phyloP scores from a whole-genome alignment of 2,113 vertebrate genomes.

The Athene noctua region DNA sequence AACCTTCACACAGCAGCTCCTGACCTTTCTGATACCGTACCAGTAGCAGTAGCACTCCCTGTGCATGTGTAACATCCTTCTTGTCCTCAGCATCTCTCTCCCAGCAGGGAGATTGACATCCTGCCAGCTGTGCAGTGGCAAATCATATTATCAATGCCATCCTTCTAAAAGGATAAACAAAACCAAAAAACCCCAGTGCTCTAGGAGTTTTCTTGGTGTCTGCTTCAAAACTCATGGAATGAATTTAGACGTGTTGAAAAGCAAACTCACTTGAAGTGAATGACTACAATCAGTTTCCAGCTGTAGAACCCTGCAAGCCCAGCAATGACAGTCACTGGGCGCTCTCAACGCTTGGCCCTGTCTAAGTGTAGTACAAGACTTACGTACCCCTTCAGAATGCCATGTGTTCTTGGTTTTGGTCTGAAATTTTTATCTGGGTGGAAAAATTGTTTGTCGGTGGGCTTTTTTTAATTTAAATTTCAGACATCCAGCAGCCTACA shows the following conservation, averaged over 20 bases:
- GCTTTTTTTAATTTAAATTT: neutral
- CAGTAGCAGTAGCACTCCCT: neutral
- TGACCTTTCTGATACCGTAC: neutral
- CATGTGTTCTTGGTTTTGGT: neutral
- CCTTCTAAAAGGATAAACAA: neutral
- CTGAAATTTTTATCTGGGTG: neutral
- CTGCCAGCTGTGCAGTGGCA: neutral
- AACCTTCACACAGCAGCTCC: neutral
- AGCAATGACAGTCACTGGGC: neutral
- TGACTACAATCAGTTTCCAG: neutral
- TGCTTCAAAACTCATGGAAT: neutral
- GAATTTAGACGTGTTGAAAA: neutral
- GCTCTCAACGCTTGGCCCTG: neutral
- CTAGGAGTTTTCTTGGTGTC: neutral
- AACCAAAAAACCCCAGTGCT: neutral
- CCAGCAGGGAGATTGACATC: neutral
- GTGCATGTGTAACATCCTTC: neutral
- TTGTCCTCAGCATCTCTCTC: too few species aligned
- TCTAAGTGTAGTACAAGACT: neutral
- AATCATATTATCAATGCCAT: neutral
- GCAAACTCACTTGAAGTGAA: neutral
- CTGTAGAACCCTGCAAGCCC: neutral
- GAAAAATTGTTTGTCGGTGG: neutral
- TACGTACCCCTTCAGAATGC: neutral
- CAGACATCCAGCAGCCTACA: neutral